phyloP scores from a whole-genome alignment of 2,888 invertebrate genomes.

The Metellina segmentata region DNA sequence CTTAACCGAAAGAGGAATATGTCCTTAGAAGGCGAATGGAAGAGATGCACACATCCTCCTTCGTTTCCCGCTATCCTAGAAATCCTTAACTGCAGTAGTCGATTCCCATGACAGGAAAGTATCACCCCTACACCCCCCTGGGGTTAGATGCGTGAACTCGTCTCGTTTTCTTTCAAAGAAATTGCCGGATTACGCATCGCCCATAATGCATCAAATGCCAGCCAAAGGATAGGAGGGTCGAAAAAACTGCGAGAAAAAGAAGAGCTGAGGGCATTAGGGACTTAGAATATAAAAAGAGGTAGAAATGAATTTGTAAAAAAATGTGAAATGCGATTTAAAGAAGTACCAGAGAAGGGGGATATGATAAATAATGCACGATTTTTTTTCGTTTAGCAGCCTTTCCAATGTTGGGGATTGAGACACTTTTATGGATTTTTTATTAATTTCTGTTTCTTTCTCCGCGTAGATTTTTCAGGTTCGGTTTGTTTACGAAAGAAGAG shows the following conservation, averaged over 20 bases:
- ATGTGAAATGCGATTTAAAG: slow-evolving; percentile 53
- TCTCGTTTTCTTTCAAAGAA: slow-evolving; percentile 61
- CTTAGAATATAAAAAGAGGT: slow-evolving; percentile 2
- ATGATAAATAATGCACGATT: slow-evolving; percentile 51
- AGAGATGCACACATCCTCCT: background rate
- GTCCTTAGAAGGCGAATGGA: background rate
- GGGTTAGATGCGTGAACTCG: slow-evolving; percentile 58
- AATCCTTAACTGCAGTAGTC: slow-evolving; percentile 56
- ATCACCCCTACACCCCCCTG: slow-evolving; percentile 30
- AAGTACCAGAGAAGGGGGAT: slow-evolving; percentile 27
- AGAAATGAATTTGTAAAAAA: slow-evolving; percentile 51
- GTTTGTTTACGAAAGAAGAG: no score
- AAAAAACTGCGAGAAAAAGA: slow-evolving; percentile 42
- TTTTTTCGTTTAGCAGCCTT: background rate
- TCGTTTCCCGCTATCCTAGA: background rate
- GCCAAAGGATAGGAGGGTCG: slow-evolving; percentile 31
- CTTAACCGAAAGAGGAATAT: background rate
- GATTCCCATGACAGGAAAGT: slow-evolving; percentile 55
- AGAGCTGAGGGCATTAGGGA: slow-evolving; percentile 58
- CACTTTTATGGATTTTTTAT: no score
- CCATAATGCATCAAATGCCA: slow-evolving; percentile 65
- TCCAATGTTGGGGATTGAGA: background rate
- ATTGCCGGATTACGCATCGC: slow-evolving; percentile 67
- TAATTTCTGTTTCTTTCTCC: no score
- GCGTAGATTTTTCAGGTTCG: no score